These are phyloP conservation scores for Lerista edwardsae DNA, from an alignment of 2,797 vertebrate species.

Conservation along the genomic window DNA sequence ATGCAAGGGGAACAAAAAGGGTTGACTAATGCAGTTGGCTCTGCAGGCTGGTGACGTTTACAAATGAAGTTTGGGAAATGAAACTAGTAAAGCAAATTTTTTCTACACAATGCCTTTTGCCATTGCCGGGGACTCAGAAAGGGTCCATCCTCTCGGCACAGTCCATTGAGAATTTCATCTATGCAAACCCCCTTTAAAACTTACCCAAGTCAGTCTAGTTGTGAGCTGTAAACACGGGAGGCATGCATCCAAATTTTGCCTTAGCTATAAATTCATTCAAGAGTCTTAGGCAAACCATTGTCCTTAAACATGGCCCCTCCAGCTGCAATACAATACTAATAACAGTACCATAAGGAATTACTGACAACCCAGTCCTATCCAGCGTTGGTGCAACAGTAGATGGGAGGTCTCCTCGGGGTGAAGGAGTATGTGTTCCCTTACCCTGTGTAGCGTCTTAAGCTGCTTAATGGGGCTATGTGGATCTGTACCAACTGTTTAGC, in stretches of 20 bases:
- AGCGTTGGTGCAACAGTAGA: too few species aligned
- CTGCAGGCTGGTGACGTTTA: neutral
- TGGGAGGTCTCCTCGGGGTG: too few species aligned
- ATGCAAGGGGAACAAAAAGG: neutral
- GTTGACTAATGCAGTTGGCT: rapidly evolving
- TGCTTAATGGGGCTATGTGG: too few species aligned
- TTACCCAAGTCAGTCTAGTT: neutral
- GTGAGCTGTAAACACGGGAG: neutral
- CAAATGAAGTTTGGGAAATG: neutral
- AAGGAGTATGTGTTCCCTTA: too few species aligned
- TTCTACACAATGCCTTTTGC: rapidly evolving
- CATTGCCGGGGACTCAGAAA: neutral
- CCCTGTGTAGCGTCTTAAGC: too few species aligned
- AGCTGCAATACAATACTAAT: neutral
- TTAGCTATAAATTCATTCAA: neutral
- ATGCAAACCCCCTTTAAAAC: neutral
- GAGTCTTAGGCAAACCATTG: neutral
- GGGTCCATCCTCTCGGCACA: neutral
- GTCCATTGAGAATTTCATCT: neutral
- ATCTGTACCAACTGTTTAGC: too few species aligned
- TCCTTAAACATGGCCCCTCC: neutral
- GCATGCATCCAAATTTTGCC: neutral
- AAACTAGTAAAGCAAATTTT: neutral
- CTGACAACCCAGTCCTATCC: too few species aligned
- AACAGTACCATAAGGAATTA: neutral